Conservation (phyloP, 2,888 invertebrate species). For the Hirtodrosophila duncani region DNA sequence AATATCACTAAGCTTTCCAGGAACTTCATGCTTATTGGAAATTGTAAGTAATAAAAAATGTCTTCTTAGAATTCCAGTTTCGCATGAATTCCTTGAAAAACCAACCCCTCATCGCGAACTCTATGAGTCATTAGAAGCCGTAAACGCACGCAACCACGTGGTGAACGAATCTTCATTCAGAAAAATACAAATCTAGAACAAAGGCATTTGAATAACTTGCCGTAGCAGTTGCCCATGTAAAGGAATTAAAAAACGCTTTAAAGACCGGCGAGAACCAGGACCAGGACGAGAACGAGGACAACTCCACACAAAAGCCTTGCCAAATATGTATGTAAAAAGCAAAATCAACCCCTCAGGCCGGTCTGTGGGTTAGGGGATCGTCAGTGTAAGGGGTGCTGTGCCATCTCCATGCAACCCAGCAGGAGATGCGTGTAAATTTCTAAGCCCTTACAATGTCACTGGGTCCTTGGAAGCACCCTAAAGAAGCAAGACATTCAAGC, state of each 20-base stretch:
- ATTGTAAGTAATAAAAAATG: constrained; percentile 29
- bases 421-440: constrained; percentile 62
- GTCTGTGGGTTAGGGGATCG: constrained; percentile 22
- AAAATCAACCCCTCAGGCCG: constrained; percentile 48
- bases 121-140: constrained; percentile 35
- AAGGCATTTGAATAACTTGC: constrained; percentile 53
- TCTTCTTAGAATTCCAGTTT: constrained; percentile 11
- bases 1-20: no score
- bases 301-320: constrained; percentile 10
- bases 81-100: constrained; percentile 36
- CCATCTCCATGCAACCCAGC: constrained; percentile 40
- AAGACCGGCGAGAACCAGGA: no score
- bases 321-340: constrained; percentile 25
- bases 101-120: constrained; percentile 24
- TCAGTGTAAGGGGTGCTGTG: constrained; percentile 49
- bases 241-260: constrained; percentile 69
- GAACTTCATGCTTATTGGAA: neutral
- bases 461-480: constrained; percentile 70
- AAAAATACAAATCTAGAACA: constrained; percentile 32
- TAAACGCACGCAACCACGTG: constrained; percentile 36
- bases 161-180: constrained; percentile 35
- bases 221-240: constrained; percentile 37
- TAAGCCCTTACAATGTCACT: constrained; percentile 69
- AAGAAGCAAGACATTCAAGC: constrained; percentile 41
- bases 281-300: no score